These are phyloP conservation scores for Papilio protenor DNA, from an alignment of 2,888 invertebrate species.

Conservation along the genomic window DNA sequence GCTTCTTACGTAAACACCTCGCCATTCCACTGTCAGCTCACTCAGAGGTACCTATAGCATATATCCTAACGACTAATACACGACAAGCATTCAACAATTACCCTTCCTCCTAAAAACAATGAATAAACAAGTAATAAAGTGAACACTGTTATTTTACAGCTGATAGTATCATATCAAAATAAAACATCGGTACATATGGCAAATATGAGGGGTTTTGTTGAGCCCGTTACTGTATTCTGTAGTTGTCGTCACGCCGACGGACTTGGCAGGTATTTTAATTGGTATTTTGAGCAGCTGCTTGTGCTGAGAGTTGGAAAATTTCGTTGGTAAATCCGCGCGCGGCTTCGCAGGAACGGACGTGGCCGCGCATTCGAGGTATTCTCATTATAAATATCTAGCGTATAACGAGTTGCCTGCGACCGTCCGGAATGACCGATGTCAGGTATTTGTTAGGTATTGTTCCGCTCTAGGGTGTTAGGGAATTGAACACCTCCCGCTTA, in stretches of 20 bases:
- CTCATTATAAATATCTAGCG: conserved; percentile 67
- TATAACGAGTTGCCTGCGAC: conserved; percentile 59
- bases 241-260: conserved; percentile 83
- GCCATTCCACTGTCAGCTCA: conserved; percentile 43
- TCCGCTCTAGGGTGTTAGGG: conserved; percentile 46
- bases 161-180: conserved; percentile 80
- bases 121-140: conserved; percentile 76
- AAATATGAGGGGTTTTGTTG: conserved; percentile 74
- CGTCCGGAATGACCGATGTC: conserved; percentile 60
- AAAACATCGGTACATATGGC: conserved; percentile 79
- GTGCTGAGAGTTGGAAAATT: conserved; percentile 55
- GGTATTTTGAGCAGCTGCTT: conserved; percentile 78
- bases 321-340: conserved; percentile 58
- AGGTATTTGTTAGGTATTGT: conserved; percentile 79
- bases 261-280: conserved; percentile 82
- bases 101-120: conserved; percentile 48
- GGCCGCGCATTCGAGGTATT: conserved; percentile 76
- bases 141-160: conserved; percentile 83
- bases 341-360: conserved; percentile 60
- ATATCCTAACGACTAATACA: conserved; percentile 47
- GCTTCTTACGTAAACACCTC: conserved; percentile 43
- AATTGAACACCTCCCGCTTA: background rate
- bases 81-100: conserved; percentile 22
- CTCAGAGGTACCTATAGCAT: conserved; percentile 44
- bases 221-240: conserved; percentile 77